These are phyloP conservation scores for Mugil cephalus DNA, from an alignment of 2,113 vertebrate species.

Conservation along the genomic window DNA sequence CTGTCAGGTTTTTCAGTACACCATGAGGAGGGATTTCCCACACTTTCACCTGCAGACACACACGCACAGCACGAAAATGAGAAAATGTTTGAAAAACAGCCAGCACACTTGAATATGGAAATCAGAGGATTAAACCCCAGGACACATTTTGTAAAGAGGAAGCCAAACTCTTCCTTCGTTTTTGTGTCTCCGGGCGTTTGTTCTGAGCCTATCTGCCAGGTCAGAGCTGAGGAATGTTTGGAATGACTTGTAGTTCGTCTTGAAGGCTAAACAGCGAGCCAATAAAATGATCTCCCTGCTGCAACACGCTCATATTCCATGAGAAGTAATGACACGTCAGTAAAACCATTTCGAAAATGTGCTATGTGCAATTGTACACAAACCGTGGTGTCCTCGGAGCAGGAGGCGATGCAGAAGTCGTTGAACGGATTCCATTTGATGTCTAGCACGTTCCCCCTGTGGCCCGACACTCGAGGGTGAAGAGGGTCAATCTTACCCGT, in stretches of 20 bases:
- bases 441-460: conserved; percentile 91
- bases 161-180: conserved; percentile 6
- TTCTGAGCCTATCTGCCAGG: conserved; percentile 20
- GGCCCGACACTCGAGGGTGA: conserved; percentile 90
- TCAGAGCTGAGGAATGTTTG: conserved; percentile 64
- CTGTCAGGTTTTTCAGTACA: conserved; percentile 86
- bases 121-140: too few relatives aligned
- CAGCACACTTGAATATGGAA: background rate
- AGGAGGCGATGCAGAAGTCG: conserved; percentile 93
- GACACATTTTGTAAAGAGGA: conserved; percentile 8
- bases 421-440: conserved; percentile 96
- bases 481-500: conserved; percentile 93
- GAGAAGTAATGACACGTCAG: conserved; percentile 25
- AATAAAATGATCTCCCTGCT: conserved; percentile 57
- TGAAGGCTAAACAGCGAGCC: conserved; percentile 40
- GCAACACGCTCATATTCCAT: conserved; percentile 46
- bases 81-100: background rate
- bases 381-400: conserved; percentile 93
- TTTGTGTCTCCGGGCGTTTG: conserved; percentile 20
- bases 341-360: conserved; percentile 9
- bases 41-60: conserved; percentile 88
- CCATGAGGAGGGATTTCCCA: conserved; percentile 92
- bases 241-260: conserved; percentile 55
- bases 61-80: background rate
- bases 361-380: conserved; percentile 61